Conservation (phyloP, 1,140 invertebrate species). For the Phthorimaea operculella region DNA sequence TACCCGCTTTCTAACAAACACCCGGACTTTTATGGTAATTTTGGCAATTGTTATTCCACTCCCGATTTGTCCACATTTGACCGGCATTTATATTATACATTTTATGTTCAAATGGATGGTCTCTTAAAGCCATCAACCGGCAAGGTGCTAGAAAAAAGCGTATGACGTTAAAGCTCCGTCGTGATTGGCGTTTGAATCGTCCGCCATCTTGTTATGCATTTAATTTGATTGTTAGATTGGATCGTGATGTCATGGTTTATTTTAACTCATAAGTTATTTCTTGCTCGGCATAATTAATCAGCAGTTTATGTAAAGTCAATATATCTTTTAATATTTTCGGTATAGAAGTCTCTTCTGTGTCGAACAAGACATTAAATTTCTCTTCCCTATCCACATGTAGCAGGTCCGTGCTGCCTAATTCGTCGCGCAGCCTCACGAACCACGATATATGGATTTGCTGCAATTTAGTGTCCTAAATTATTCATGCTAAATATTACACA, state of each 20-base stretch:
- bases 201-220: conserved; percentile 46
- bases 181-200: conserved; percentile 50
- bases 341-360: no score
- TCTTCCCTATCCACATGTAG: no score
- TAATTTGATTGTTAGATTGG: not conserved
- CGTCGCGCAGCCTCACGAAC: no score
- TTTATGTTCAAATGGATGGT: conserved; percentile 62
- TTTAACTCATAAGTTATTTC: not conserved
- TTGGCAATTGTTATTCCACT: conserved; percentile 53
- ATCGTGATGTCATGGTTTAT: not conserved
- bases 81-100: conserved; percentile 58
- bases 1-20: conserved; percentile 64
- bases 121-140: conserved; percentile 63
- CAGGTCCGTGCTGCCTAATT: no score
- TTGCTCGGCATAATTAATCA: no score
- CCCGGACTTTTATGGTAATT: conserved; percentile 62
- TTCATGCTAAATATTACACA: conserved; percentile 1
- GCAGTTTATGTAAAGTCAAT: no score
- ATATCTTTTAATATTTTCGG: no score
- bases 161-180: conserved; percentile 29
- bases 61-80: conserved; percentile 55
- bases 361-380: no score
- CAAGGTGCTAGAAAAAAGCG: conserved; percentile 43
- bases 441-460: not conserved
- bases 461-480: not conserved